A percentile compares a stretch with the other conserved stretches of the same genome.
Evolutionary conservation across 1,140 invertebrate species (phyloP).

Genomic region (Mya arenaria): DNA sequence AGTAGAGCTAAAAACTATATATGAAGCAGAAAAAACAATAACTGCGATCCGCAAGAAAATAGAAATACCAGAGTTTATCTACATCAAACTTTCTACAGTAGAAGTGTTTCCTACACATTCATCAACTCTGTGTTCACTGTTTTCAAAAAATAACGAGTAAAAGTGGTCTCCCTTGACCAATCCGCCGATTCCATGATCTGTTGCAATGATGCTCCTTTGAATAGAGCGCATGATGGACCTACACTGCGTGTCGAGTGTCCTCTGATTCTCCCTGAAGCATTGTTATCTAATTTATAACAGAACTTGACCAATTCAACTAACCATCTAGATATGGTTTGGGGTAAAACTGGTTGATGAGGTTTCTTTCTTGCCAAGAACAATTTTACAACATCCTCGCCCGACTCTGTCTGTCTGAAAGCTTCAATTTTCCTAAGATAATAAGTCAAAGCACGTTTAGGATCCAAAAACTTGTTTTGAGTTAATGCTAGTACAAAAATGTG

Average conservation of each 20-base stretch:
- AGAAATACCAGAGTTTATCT: too few species aligned
- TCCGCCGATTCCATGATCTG: conserved; percentile 2
- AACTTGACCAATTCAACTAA: conserved; percentile 23
- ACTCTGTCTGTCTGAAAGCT: neutral
- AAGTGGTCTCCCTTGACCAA: conserved; percentile 39
- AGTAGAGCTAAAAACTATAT: too few species aligned
- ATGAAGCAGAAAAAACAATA: too few species aligned
- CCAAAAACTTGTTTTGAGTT: conserved; percentile 32
- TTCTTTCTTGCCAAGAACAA: conserved; percentile 45
- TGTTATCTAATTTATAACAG: neutral
- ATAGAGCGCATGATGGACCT: conserved; percentile 38
- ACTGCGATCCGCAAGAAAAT: neutral
- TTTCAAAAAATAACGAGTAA: conserved; percentile 2
- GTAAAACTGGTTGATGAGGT: conserved; percentile 37
- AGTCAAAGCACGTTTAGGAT: conserved; percentile 40
- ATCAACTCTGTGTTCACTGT: neutral
- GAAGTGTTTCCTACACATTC: conserved; percentile 7
- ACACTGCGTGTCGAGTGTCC: conserved; percentile 37
- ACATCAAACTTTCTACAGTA: neutral
- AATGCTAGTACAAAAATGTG: conserved; percentile 48
- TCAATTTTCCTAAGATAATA: conserved; percentile 49
- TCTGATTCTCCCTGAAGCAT: neutral
- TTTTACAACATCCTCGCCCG: conserved; percentile 29
- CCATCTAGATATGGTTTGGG: conserved; percentile 9
- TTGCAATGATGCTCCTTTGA: conserved; percentile 21